A percentile compares a stretch with the other conserved stretches of the same genome.
phyloP scores from a whole-genome alignment of 2,888 invertebrate species.

The Tethea ocularis region DNA sequence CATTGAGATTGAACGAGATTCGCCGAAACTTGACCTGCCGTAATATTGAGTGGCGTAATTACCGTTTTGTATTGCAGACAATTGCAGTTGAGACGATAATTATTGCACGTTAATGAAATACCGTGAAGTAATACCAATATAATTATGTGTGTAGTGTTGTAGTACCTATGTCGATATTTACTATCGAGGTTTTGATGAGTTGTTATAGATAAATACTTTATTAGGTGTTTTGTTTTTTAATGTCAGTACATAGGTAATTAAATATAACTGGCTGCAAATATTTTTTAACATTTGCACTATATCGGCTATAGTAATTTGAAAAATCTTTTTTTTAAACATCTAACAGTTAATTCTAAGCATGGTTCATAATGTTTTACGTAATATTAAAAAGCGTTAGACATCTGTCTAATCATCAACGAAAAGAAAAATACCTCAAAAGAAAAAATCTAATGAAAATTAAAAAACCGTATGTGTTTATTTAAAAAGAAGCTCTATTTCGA shows the following conservation, averaged over 20 bases:
- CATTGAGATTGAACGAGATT: constrained; percentile 20
- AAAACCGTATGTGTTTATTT: constrained; percentile 21
- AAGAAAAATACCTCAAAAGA: constrained; percentile 26
- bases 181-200: neutral
- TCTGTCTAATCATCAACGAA: constrained; percentile 10
- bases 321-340: neutral
- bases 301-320: no score
- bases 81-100: neutral
- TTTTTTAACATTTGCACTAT: no score
- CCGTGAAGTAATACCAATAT: neutral
- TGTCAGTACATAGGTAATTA: neutral
- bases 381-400: constrained; percentile 15
- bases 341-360: neutral
- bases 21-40: neutral
- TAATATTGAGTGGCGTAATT: neutral
- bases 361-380: neutral
- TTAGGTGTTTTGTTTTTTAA: neutral
- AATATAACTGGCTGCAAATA: neutral
- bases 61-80: neutral
- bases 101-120: neutral
- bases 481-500: constrained; percentile 32
- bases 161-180: neutral
- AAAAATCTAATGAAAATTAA: constrained; percentile 33
- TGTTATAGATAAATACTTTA: neutral
- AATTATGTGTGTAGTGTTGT: neutral